A percentile compares a stretch with the other conserved stretches of the same genome.
Evolutionary conservation across 2,113 vertebrate species (phyloP).

Genomic region (Halichoerus grypus): DNA sequence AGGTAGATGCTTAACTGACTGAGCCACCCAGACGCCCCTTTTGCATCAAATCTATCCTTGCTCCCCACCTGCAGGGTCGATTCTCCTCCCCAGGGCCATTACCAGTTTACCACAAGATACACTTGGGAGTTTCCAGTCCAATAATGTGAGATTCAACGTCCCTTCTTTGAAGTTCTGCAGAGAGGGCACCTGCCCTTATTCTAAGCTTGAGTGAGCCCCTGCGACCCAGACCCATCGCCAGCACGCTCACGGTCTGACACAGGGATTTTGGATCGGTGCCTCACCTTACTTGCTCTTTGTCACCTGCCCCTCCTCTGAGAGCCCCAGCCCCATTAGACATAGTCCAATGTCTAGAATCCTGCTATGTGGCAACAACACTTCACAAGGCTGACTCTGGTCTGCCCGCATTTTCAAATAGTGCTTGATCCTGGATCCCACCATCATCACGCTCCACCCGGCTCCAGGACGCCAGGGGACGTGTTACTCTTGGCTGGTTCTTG

Average conservation of each 20-base stretch:
- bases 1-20: neutral
- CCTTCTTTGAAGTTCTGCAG: neutral
- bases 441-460: neutral
- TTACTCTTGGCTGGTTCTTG: neutral
- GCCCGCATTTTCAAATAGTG: neutral
- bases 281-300: neutral
- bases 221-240: accelerated
- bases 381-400: neutral
- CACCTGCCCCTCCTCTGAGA: neutral
- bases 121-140: neutral
- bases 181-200: neutral
- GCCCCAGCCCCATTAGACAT: neutral
- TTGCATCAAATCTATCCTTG: neutral
- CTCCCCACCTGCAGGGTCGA: neutral
- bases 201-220: neutral
- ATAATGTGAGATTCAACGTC: neutral
- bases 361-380: neutral
- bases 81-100: neutral
- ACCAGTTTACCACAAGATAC: neutral
- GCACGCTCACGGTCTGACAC: neutral
- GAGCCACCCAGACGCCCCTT: neutral
- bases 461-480: accelerated
- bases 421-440: neutral
- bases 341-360: accelerated
- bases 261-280: neutral